phyloP scores from a whole-genome alignment of 2,888 invertebrate genomes.

The Cotesia congregata region DNA sequence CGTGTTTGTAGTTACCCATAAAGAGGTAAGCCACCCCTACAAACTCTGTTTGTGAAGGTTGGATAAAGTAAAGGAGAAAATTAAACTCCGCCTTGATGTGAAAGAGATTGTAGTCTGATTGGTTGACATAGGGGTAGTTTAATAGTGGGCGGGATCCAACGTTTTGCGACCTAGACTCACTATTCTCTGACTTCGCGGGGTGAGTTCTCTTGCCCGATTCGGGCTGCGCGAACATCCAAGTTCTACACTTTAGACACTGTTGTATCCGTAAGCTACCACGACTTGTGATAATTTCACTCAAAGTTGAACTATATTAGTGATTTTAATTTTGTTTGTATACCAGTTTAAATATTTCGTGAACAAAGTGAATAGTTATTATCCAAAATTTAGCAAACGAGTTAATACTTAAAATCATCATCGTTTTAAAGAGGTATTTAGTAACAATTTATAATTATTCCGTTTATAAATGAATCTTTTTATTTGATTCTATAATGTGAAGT shows the following conservation, averaged over 20 bases:
- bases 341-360: not conserved
- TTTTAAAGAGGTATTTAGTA: not conserved
- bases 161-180: conserved; percentile 37
- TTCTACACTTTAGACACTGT: not conserved
- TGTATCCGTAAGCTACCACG: not conserved
- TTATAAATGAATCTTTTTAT: not conserved
- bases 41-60: conserved; percentile 31
- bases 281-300: not conserved
- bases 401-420: not conserved
- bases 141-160: conserved; percentile 43
- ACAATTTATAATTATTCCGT: not conserved
- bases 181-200: conserved; percentile 36
- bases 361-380: not conserved
- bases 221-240: conserved; percentile 38
- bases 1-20: conserved; percentile 70
- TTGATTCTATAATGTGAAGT: not conserved
- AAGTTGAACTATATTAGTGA: not conserved
- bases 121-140: conserved; percentile 31
- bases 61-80: conserved; percentile 30
- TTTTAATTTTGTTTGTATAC: not conserved
- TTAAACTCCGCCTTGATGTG: conserved; percentile 46
- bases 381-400: not conserved
- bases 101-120: conserved; percentile 34
- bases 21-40: conserved; percentile 64
- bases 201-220: conserved; percentile 37